A percentile compares a stretch with the other conserved stretches of the same genome.
These are phyloP conservation scores for Pyrgilauda ruficollis DNA, from an alignment of 2,113 vertebrate species.

Conservation along the genomic window DNA sequence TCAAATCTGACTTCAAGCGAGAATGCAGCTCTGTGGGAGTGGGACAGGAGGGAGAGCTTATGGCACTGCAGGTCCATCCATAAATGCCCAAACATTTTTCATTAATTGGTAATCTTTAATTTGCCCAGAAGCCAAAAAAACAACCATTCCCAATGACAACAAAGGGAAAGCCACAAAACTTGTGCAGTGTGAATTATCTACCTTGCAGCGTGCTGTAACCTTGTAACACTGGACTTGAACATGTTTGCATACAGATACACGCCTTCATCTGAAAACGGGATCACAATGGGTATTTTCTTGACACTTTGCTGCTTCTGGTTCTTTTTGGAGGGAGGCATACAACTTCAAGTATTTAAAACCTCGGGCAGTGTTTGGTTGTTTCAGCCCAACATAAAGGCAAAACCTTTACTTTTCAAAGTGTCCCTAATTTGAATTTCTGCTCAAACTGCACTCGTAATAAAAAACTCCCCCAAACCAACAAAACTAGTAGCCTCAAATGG, in stretches of 20 bases:
- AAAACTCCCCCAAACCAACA: not conserved
- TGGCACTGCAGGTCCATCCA: not conserved
- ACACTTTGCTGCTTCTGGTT: not conserved
- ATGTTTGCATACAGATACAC: not conserved
- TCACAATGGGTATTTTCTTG: not conserved
- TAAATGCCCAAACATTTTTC: not conserved
- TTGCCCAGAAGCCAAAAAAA: not conserved
- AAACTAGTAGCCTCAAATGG: not conserved
- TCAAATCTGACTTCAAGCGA: not conserved
- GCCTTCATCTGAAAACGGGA: not conserved
- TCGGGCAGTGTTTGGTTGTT: not conserved
- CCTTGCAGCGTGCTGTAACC: not conserved
- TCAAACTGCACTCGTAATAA: not conserved
- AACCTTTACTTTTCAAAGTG: not conserved
- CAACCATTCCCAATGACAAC: not conserved
- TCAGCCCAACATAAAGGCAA: not conserved
- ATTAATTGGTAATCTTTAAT: not conserved
- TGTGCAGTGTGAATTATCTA: not conserved
- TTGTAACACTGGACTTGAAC: not conserved
- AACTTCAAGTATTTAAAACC: not conserved
- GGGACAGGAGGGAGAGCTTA: not conserved
- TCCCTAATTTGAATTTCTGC: not conserved
- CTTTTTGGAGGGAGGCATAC: not conserved
- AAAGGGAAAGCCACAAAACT: not conserved
- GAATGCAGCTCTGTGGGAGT: not conserved